A percentile compares a stretch with the other conserved stretches of the same genome.
phyloP scores from a whole-genome alignment of 2,888 invertebrate genomes.

The Stegana nigrithorax region DNA sequence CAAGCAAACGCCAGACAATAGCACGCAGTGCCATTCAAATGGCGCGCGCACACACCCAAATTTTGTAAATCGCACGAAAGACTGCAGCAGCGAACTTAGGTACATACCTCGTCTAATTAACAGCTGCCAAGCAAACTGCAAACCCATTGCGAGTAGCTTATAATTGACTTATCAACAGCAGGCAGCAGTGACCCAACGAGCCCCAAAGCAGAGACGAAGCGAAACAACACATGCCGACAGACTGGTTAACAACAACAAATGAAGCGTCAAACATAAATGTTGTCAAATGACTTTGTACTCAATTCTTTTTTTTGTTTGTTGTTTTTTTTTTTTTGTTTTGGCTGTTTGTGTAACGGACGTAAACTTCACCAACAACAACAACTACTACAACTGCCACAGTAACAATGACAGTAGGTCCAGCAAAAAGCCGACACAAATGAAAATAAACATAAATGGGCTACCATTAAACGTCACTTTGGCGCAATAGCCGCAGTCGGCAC shows the following conservation, averaged over 20 bases:
- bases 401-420: not conserved
- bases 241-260: slow-evolving; percentile 1
- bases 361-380: not conserved
- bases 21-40: slow-evolving; percentile 9
- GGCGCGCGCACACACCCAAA: slow-evolving; percentile 39
- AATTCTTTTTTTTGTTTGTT: not conserved
- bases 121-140: too few relatives aligned
- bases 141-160: too few relatives aligned
- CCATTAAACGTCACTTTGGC: slow-evolving; percentile 11
- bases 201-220: not conserved
- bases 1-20: not conserved
- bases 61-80: slow-evolving; percentile 18
- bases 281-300: slow-evolving; percentile 5
- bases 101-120: too few relatives aligned
- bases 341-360: not conserved
- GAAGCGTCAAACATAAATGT: slow-evolving; percentile 12
- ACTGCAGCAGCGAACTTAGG: slow-evolving; percentile 33
- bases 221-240: not conserved
- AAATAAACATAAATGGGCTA: slow-evolving; percentile 15
- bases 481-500: slow-evolving; percentile 4
- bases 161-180: too few relatives aligned
- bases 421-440: not conserved
- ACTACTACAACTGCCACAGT: not conserved
- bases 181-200: not conserved
- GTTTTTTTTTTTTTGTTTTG: too few relatives aligned